Conservation (phyloP, 2,113 vertebrate genomes). For the Lamprotornis superbus region DNA sequence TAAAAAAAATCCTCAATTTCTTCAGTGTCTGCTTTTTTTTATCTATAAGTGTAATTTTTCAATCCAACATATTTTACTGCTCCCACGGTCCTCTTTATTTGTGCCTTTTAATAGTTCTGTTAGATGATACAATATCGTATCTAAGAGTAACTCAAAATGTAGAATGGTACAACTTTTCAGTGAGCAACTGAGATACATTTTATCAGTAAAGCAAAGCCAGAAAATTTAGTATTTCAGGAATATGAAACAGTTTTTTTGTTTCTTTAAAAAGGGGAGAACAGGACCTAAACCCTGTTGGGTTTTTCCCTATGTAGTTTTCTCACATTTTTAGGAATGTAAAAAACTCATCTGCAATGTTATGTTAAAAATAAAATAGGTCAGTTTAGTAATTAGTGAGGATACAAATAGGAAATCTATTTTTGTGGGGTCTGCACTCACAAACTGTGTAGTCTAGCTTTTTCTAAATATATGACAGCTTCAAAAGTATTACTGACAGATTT, state of each 20-base stretch:
- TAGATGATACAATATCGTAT: neutral
- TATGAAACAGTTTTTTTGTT: neutral
- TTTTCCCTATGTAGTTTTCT: neutral
- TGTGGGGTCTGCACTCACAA: neutral
- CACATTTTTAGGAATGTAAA: neutral
- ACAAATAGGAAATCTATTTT: neutral
- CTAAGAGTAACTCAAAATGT: neutral
- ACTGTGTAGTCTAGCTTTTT: neutral
- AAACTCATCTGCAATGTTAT: neutral
- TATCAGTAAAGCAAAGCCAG: neutral
- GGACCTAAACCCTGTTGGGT: fast-evolving
- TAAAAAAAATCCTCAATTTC: neutral
- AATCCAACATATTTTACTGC: neutral
- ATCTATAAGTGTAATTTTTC: neutral
- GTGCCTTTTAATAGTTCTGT: neutral
- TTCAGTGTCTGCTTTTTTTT: neutral
- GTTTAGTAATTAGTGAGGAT: neutral
- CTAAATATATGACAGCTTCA: neutral
- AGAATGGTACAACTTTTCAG: neutral
- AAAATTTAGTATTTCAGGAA: neutral
- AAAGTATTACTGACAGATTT: neutral
- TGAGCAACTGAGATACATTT: neutral
- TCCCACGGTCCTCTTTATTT: neutral
- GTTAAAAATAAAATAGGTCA: neutral
- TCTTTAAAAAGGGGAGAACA: neutral